Evolutionary conservation across 2,888 invertebrate genomes (phyloP).

Genomic region (Glyphotaelius pellucidus): DNA sequence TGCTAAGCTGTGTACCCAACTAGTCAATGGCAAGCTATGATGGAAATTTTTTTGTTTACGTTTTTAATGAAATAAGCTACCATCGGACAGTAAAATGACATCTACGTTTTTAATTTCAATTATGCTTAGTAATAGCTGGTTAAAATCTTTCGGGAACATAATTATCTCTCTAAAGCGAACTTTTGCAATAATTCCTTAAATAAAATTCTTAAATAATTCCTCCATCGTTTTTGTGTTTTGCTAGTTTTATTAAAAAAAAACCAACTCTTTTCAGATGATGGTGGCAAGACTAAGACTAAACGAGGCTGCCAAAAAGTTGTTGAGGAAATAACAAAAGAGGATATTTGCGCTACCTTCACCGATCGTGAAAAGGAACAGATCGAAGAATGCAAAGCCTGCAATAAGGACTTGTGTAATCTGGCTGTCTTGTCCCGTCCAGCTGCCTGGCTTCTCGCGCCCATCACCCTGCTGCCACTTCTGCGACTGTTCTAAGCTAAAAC

Average conservation of each 20-base stretch:
- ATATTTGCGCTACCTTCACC: constrained; percentile 19
- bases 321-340: not conserved
- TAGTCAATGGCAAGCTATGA: no score
- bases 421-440: constrained; percentile 16
- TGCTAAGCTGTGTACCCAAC: no score
- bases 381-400: constrained; percentile 44
- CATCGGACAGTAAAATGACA: no score
- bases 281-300: constrained; percentile 9
- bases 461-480: constrained; percentile 14
- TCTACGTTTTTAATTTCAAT: no score
- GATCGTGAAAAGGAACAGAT: not conserved
- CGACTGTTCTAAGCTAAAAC: not conserved
- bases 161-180: no score
- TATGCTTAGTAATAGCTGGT: no score
- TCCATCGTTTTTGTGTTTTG: not conserved
- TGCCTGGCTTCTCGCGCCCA: not conserved
- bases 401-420: constrained; percentile 45
- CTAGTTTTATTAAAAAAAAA: not conserved
- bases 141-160: no score
- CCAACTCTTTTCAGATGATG: constrained; percentile 34
- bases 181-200: no score
- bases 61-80: no score
- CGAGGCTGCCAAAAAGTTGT: constrained; percentile 38
- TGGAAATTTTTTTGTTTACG: no score
- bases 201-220: not conserved